Evolutionary conservation across 2,113 vertebrate genomes (phyloP).

Genomic region (Megalops atlanticus): DNA sequence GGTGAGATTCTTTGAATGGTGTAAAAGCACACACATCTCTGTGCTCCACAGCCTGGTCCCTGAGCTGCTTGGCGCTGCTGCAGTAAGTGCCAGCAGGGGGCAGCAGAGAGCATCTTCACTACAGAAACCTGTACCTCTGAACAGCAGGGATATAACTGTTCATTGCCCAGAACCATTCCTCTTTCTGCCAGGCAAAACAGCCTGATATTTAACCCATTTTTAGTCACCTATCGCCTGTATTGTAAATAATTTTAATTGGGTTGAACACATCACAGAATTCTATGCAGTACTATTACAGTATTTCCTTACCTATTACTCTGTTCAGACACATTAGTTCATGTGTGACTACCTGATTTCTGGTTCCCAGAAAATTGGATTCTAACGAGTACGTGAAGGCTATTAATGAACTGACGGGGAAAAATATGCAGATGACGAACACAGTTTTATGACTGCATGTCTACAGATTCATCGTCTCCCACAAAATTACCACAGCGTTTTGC

Average conservation of each 20-base stretch:
- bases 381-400: background rate
- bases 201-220: background rate
- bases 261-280: background rate
- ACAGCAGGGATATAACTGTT: background rate
- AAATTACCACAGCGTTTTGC: background rate
- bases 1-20: no score
- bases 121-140: background rate
- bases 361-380: no score
- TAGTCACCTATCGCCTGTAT: no score
- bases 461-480: background rate
- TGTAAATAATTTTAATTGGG: no score
- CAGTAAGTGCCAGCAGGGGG: conserved; percentile 35
- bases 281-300: background rate
- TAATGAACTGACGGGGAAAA: background rate
- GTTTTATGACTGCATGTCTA: background rate
- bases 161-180: background rate
- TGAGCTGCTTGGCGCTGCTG: background rate
- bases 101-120: conserved; percentile 26
- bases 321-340: background rate
- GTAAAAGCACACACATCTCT: background rate
- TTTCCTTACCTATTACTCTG: background rate
- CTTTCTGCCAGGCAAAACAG: background rate
- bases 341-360: no score
- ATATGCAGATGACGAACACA: background rate
- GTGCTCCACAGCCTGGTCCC: background rate